These are phyloP conservation scores for Deilephila porcellus DNA, from an alignment of 2,888 invertebrate genomes.

Conservation along the genomic window DNA sequence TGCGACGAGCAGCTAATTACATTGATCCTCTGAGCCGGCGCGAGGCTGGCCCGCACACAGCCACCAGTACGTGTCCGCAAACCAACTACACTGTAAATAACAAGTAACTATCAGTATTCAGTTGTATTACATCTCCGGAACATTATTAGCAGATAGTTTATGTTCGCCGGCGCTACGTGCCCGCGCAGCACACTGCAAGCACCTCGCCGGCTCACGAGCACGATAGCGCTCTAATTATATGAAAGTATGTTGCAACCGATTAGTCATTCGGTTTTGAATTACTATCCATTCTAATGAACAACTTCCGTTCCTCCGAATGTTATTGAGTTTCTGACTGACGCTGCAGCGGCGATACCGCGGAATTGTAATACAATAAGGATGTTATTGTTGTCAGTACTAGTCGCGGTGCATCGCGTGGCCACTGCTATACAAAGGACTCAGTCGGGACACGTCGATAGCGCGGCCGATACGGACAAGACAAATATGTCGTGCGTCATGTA, in stretches of 20 bases:
- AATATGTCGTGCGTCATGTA: not conserved
- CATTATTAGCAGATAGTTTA: conserved; percentile 8
- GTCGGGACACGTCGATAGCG: not conserved
- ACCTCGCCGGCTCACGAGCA: not conserved
- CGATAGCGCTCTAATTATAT: not conserved
- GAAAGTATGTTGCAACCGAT: conserved; percentile 23
- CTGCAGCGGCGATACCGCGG: not conserved
- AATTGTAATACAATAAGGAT: conserved; percentile 3
- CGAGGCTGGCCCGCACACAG: not conserved
- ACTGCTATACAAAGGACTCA: no score
- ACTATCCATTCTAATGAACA: conserved; percentile 17
- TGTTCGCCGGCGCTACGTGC: not conserved
- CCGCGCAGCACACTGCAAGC: not conserved
- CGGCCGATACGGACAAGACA: conserved; percentile 4
- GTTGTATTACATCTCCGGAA: not conserved
- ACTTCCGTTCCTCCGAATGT: conserved; percentile 21
- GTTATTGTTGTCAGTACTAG: not conserved
- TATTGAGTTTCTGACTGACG: conserved; percentile 3
- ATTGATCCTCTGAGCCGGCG: conserved; percentile 4
- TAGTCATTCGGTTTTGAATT: conserved; percentile 15
- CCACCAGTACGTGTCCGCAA: not conserved
- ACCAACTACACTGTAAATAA: not conserved
- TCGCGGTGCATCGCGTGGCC: no score
- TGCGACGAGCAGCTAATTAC: conserved; percentile 2
- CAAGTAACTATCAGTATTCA: not conserved